A percentile compares a stretch with the other conserved stretches of the same genome.
phyloP scores from a whole-genome alignment of 2,888 invertebrate species.

The Oligia fasciuncula region DNA sequence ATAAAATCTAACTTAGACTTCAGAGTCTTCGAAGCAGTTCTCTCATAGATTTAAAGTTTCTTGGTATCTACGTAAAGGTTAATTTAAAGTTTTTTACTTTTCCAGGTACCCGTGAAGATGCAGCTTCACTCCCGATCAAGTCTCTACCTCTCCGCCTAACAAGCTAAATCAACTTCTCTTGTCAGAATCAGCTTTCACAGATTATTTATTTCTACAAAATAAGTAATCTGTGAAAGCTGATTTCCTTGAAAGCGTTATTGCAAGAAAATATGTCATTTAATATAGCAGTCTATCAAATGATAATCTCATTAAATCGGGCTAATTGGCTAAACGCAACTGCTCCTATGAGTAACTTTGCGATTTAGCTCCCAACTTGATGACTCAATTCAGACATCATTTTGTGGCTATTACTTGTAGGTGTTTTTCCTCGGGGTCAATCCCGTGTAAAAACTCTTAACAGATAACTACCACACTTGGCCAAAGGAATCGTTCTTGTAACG shows the following conservation, averaged over 20 bases:
- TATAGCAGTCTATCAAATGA: background rate
- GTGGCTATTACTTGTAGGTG: constrained; percentile 6
- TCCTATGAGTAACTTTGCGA: background rate
- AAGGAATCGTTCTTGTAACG: constrained; percentile 25
- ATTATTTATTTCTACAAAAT: constrained; percentile 37
- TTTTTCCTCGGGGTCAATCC: background rate
- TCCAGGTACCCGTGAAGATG: constrained; percentile 12
- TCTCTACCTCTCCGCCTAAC: background rate
- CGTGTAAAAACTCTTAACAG: constrained; percentile 7
- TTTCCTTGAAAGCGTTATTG: background rate
- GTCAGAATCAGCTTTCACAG: constrained; percentile 46
- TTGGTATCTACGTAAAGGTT: background rate
- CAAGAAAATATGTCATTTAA: background rate
- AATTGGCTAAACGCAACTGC: constrained; percentile 15
- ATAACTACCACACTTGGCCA: constrained; percentile 1
- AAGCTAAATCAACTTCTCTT: background rate
- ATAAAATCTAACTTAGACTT: background rate
- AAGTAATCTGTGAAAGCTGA: constrained; percentile 56
- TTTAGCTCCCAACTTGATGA: constrained; percentile 23
- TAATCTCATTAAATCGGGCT: constrained; percentile 17
- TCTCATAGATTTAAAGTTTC: background rate
- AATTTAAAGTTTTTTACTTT: background rate
- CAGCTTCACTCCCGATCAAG: background rate
- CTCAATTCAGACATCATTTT: background rate
- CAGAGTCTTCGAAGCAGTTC: background rate